phyloP scores from a whole-genome alignment of 2,113 vertebrate genomes.

The Takifugu flavidus region DNA sequence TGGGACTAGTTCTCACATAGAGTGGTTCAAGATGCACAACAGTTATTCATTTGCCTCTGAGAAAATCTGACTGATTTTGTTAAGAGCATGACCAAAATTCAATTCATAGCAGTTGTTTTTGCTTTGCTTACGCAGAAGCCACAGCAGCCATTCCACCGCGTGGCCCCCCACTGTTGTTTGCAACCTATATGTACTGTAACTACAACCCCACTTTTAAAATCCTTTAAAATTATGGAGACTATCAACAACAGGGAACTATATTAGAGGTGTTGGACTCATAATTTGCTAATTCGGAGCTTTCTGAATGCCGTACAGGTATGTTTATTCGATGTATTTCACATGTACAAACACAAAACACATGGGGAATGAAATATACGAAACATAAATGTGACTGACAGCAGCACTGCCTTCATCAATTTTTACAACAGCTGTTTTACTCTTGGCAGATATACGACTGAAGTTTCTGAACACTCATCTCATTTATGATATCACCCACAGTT shows the following conservation, averaged over 20 bases:
- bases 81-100: slow-evolving; percentile 27
- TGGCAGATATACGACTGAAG: no score
- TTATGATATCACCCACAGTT: no score
- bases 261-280: no score
- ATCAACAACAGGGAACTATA: background rate
- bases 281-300: no score
- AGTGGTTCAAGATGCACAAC: slow-evolving; percentile 52
- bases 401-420: no score
- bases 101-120: slow-evolving; percentile 27
- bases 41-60: slow-evolving; percentile 31
- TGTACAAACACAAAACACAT: no score
- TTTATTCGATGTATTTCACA: no score
- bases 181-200: slow-evolving; percentile 3
- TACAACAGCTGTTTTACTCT: no score
- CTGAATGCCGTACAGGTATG: no score
- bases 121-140: slow-evolving; percentile 25
- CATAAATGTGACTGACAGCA: no score
- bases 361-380: no score
- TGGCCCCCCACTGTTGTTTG: slow-evolving; percentile 6
- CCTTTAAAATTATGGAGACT: background rate
- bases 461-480: no score
- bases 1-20: slow-evolving; percentile 40
- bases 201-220: background rate
- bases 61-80: slow-evolving; percentile 34
- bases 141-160: slow-evolving; percentile 14